Evolutionary conservation across 2,113 vertebrate species (phyloP).

Genomic region (Phaethornis superciliosus): DNA sequence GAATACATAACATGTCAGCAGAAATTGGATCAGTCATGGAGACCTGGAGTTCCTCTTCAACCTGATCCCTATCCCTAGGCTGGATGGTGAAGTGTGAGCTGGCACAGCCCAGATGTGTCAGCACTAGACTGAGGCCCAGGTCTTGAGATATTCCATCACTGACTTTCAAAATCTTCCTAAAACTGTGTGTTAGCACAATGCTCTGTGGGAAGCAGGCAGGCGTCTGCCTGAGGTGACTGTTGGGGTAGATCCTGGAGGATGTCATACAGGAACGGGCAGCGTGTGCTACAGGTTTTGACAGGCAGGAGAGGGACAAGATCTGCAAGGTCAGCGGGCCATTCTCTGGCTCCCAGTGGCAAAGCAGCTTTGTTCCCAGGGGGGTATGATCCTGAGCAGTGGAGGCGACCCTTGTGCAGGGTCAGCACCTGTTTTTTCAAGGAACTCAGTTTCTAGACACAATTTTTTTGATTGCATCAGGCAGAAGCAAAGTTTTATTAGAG

Average conservation of each 20-base stretch:
- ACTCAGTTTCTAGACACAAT: neutral
- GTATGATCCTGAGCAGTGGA: neutral
- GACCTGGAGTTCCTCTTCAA: neutral
- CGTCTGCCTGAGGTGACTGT: neutral
- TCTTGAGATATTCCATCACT: neutral
- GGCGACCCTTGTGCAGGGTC: neutral
- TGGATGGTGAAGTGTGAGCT: neutral
- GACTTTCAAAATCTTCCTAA: neutral
- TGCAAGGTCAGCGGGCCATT: neutral
- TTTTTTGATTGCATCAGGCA: constrained; percentile 56
- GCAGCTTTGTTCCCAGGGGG: neutral
- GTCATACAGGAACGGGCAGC: neutral
- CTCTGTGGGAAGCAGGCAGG: neutral
- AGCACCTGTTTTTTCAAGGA: neutral
- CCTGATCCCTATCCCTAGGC: neutral
- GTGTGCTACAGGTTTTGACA: neutral
- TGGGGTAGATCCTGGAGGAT: rapidly evolving
- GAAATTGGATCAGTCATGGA: neutral
- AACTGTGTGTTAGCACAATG: neutral
- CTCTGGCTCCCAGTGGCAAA: neutral
- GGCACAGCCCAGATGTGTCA: neutral
- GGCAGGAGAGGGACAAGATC: neutral
- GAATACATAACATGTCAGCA: neutral
- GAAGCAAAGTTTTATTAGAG: constrained; percentile 70
- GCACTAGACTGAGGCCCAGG: neutral